These are phyloP conservation scores for Ophiothrix spiculata DNA, from an alignment of 35 echinoderm and acorn worm species.

Conservation along the genomic window DNA sequence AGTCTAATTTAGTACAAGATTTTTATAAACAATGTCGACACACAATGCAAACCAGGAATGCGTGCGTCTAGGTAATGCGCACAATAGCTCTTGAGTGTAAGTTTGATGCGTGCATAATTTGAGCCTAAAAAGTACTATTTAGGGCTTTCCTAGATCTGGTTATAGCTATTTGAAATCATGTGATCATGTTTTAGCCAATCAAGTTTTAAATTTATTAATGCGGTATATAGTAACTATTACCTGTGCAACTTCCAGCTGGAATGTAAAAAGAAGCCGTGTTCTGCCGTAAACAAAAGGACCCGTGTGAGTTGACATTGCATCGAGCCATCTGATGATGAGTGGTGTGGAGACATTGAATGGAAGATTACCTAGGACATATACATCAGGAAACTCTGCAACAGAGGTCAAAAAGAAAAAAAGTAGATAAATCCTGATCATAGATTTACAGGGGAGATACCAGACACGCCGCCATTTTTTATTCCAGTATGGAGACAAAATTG, in stretches of 20 bases:
- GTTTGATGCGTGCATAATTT: too few relatives aligned
- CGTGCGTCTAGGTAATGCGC: too few relatives aligned
- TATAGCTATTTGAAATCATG: not conserved
- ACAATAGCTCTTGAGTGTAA: too few relatives aligned
- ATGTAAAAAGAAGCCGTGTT: conserved; percentile 76
- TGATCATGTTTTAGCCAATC: not conserved
- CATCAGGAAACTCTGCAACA: conserved; percentile 60
- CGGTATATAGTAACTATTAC: conserved; percentile 3
- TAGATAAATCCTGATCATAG: too few relatives aligned
- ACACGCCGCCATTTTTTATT: too few relatives aligned
- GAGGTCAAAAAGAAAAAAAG: not conserved
- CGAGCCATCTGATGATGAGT: conserved; percentile 89
- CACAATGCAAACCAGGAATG: too few relatives aligned
- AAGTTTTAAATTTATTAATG: not conserved
- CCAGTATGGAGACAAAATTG: too few relatives aligned
- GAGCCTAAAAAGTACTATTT: not conserved
- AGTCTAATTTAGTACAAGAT: too few relatives aligned
- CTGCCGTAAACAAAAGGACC: conserved; percentile 78
- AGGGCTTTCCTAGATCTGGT: not conserved
- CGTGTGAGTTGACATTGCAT: conserved; percentile 62
- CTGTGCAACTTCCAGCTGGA: conserved; percentile 97
- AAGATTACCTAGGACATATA: conserved; percentile 89
- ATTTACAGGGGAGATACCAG: too few relatives aligned
- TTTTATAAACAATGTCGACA: too few relatives aligned
- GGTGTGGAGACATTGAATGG: conserved; percentile 98